phyloP scores from a whole-genome alignment of 1,140 invertebrate genomes.

The Augochlora pura region DNA sequence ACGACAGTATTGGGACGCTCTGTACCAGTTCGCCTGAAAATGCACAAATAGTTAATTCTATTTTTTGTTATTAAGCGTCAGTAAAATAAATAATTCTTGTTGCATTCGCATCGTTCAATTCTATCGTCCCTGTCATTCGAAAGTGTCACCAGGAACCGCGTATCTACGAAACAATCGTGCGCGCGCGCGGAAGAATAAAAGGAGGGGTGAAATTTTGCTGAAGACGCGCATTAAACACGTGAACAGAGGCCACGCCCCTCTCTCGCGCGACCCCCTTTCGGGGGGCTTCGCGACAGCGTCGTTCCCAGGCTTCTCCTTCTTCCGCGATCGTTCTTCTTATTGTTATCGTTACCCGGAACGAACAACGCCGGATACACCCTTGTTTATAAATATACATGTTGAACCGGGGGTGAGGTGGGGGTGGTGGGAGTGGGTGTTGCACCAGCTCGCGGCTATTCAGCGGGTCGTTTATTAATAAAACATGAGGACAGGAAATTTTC shows the following conservation, averaged over 20 bases:
- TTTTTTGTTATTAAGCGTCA: no score
- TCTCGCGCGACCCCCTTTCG: no score
- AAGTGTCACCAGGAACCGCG: no score
- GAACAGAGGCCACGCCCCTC: no score
- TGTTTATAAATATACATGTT: slow-evolving; percentile 18
- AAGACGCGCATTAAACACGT: slow-evolving; percentile 20
- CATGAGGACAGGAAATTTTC: background rate
- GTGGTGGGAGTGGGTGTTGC: background rate
- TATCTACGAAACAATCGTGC: no score
- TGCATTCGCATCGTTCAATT: no score
- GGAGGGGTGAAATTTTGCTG: slow-evolving; percentile 11
- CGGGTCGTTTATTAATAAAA: slow-evolving; percentile 29
- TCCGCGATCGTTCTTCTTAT: background rate
- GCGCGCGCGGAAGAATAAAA: background rate
- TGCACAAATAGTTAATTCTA: no score
- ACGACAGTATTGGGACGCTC: slow-evolving; percentile 93
- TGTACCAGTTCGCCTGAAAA: slow-evolving; percentile 93
- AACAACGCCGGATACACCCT: background rate
- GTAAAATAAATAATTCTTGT: no score
- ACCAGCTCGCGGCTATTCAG: background rate
- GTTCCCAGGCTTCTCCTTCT: background rate
- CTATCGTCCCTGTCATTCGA: no score
- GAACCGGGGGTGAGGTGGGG: background rate
- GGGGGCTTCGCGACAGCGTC: no score
- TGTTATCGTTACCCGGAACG: background rate